Evolutionary conservation across 2,888 invertebrate species (phyloP).

Genomic region (Ypsolopha sequella): DNA sequence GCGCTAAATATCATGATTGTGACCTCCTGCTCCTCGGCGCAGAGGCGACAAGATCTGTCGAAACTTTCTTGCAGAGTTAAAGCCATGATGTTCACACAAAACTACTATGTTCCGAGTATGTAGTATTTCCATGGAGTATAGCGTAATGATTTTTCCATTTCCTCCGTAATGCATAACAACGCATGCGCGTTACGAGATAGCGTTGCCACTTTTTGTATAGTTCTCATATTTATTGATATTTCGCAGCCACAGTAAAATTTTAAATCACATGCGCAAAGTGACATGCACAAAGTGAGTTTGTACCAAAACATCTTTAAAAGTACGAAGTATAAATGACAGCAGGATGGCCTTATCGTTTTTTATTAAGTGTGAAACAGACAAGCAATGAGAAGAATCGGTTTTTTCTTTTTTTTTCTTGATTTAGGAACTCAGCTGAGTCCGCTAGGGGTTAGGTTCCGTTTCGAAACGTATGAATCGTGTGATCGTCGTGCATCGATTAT

Average conservation of each 20-base stretch:
- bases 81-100: slow-evolving; percentile 17
- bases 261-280: slow-evolving; percentile 3
- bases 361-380: too few species aligned
- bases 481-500: too few species aligned
- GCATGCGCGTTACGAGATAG: slow-evolving; percentile 45
- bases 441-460: too few species aligned
- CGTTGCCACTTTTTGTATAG: slow-evolving; percentile 32
- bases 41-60: slow-evolving; percentile 73
- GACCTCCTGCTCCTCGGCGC: slow-evolving; percentile 71
- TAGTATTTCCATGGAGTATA: slow-evolving; percentile 5
- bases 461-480: too few species aligned
- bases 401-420: too few species aligned
- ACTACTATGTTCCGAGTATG: too few species aligned
- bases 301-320: too few species aligned
- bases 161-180: slow-evolving; percentile 22
- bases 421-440: too few species aligned
- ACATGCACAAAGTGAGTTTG: neutral
- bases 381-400: too few species aligned
- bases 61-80: slow-evolving; percentile 30
- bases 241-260: neutral
- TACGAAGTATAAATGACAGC: too few species aligned
- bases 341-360: too few species aligned
- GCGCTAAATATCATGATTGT: slow-evolving; percentile 75
- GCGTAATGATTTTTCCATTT: slow-evolving; percentile 42
- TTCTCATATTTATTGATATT: slow-evolving; percentile 33